Evolutionary conservation across 2,888 invertebrate species (phyloP).

Genomic region (Artemia sinica): DNA sequence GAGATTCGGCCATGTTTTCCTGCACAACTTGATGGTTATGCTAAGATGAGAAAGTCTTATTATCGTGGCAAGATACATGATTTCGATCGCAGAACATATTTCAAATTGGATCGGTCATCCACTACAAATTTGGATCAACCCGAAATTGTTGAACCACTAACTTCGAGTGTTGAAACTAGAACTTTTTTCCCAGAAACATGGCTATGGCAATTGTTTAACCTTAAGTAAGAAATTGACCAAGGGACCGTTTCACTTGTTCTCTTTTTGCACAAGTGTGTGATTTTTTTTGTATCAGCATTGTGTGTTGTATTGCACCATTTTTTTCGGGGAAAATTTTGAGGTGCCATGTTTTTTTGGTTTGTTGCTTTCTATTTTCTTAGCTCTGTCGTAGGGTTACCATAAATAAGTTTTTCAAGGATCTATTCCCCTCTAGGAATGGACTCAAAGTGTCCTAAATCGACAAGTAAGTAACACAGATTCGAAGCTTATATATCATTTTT

Average conservation of each 20-base stretch:
- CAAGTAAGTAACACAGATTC: too few relatives aligned
- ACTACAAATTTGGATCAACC: background rate
- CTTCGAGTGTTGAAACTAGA: constrained; percentile 18
- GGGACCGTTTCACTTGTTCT: too few relatives aligned
- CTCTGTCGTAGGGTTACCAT: too few relatives aligned
- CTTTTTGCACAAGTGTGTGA: background rate
- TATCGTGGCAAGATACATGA: background rate
- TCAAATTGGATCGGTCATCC: background rate
- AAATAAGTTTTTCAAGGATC: too few relatives aligned
- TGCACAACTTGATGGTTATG: constrained; percentile 22
- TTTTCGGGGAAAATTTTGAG: constrained; percentile 27
- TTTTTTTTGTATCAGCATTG: constrained; percentile 24
- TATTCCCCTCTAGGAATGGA: too few relatives aligned
- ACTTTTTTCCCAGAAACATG: constrained; percentile 30
- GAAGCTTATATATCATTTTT: too few relatives aligned
- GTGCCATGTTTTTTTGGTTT: too few relatives aligned
- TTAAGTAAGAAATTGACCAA: constrained; percentile 10
- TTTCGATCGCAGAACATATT: background rate
- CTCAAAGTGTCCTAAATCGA: too few relatives aligned
- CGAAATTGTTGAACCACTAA: constrained; percentile 3
- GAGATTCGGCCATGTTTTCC: constrained; percentile 38
- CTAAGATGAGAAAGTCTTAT: background rate
- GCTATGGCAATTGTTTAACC: constrained; percentile 26
- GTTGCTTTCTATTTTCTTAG: too few relatives aligned
- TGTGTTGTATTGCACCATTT: constrained; percentile 31